Base-by-base conservation (phyloP, 2,113 vertebrate genomes). In the Stegostoma tigrinum region DNA sequence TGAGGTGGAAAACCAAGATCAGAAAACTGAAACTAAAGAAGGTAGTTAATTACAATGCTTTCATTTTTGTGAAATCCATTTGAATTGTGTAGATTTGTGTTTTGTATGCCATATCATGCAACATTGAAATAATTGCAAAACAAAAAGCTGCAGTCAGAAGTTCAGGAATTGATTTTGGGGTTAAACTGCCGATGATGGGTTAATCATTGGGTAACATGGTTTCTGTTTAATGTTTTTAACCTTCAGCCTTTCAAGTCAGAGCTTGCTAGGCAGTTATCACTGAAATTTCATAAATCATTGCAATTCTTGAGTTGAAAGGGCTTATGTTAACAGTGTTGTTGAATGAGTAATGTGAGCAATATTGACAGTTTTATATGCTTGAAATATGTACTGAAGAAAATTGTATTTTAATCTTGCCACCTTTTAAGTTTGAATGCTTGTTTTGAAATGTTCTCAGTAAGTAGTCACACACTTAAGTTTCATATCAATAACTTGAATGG, bases 21-120 rank as follows among this genome's bases (percentile, higher is more conserved):
- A 98, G 96, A 98, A 97, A 96, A 97, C 98, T 96, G 98, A 99
- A 96, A 96, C 97, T 68, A 99, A 98, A 97, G 98, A 99, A 98
- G 99, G 99, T 99, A 70, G 23, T 1, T 70, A 68, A 72, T 52
- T 68, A 14, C 27, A 21, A 45, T 93, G 38, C n/a, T 68, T 68
- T 42, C 23, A 24, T 95, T 14, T 95, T 38, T 68, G n/a, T 68
- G 38, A 0, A 27, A 94, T 70, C n/a, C 38, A 45, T 42, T 70
- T 42, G 66, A 34, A 15, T 14, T 45, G 27, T 27, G 38, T 45
- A n/a, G 38, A 7, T 38, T 45, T 38, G 17, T 5, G 87, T 91
- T 91, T 1, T 64, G 12, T 64, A 61, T n/a, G 27, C 27, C 0
- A 15, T 64, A 61, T 30, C 38, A 45, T 70, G 30, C 45, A 94